Conservation (phyloP, 2,888 invertebrate species). For the Leucophenga montana region DNA sequence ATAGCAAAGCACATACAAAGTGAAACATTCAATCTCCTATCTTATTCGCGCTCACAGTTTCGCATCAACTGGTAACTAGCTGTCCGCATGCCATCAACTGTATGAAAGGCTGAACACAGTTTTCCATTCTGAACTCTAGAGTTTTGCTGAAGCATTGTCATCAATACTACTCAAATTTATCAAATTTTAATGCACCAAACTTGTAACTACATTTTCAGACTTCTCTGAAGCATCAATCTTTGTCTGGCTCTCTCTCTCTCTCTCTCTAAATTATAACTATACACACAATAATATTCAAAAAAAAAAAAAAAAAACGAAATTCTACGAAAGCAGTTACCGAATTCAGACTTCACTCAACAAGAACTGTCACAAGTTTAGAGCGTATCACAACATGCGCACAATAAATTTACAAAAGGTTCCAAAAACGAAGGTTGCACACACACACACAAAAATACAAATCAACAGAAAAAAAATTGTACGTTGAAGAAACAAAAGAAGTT, state of each 20-base stretch:
- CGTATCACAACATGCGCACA: conserved; percentile 15
- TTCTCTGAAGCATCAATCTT: background rate
- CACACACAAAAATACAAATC: background rate
- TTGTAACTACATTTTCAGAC: too few relatives aligned
- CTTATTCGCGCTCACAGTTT: too few relatives aligned
- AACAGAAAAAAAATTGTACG: background rate
- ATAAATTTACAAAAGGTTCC: conserved; percentile 17
- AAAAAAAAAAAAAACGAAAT: background rate
- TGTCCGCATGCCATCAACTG: too few relatives aligned
- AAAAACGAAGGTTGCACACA: background rate
- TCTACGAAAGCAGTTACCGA: background rate
- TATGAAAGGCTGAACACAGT: too few relatives aligned
- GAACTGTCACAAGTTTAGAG: conserved; percentile 20
- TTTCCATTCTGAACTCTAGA: too few relatives aligned
- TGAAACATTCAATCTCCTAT: too few relatives aligned
- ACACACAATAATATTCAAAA: background rate
- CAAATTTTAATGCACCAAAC: too few relatives aligned
- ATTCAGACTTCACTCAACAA: too few relatives aligned
- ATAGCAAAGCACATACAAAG: too few relatives aligned
- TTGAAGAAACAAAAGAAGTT: conserved; percentile 12
- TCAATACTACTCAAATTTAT: too few relatives aligned
- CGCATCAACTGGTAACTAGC: too few relatives aligned
- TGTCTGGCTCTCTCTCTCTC: background rate
- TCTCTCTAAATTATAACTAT: background rate
- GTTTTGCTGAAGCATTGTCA: too few relatives aligned